Evolutionary conservation across 2,888 invertebrate species (phyloP), one percentile per base, ranked within the genome.

Genomic region (Agonopterix subpropinquella): DNA sequence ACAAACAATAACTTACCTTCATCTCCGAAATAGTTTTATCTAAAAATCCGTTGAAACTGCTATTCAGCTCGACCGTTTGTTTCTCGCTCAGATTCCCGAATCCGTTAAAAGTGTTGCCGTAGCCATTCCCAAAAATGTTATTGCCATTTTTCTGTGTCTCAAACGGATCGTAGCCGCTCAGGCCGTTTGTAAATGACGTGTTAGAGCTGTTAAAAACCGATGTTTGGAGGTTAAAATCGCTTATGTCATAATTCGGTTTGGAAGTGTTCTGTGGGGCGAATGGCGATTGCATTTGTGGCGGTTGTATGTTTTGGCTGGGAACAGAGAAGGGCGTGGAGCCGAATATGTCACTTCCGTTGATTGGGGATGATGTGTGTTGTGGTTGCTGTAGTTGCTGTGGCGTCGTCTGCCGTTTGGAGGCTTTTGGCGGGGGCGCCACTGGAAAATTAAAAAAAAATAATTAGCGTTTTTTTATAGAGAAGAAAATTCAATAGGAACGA

Each of bases 341-440:
- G 80, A 96, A 96, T 13, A 95, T 81, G 82, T 96, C 96, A 67
- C 91, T 93, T 57, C 90, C 91, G 65, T 65, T 90, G 59, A 66
- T 79, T 36, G 80, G 74, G 13, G 51, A 65, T 52, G 80, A 75
- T 11, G 11, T 11, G 8, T 8, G 10, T 42, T 42, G 42, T n/a
- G 42, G 42, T 53, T 70, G 70, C 36, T 67, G 58, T 41, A 66
- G 62, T 74, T 58, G 59, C 73, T 57, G 59, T 10, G 51, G 56
- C 2, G 61, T 59, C 41, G 43, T 47, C 9, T 87, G 70, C 53
- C 91, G 90, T 59, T 91, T 91, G 18, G 91, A 90, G 7, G 93
- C 91, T 78, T 95, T 96, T 51, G 97, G 96, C 52, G 97, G 97
- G 54, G 97, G 96, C 44, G 96, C 95, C 91, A 97, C 97, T 97